Evolutionary conservation across 1,140 invertebrate genomes (phyloP), one percentile per base, ranked within the genome.

Genomic region (Drosophila orena): DNA sequence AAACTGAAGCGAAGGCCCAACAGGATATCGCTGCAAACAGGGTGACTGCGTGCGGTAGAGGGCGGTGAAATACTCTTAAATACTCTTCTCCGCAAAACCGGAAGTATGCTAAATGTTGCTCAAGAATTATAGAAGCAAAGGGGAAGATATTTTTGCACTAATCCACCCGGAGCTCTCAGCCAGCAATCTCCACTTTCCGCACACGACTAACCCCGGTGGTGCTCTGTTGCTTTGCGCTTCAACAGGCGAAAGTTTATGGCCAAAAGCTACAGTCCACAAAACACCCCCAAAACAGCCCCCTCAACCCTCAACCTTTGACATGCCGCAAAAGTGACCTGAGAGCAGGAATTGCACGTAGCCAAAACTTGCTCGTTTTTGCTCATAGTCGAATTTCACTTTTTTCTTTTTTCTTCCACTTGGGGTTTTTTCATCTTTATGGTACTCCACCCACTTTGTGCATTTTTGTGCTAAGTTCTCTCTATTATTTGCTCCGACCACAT

Each of bases 401-500:
- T 58, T 75, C 42, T 59, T 60, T 56, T 66, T 57, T 47, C 40
- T 70, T 62, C 34, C 34, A 37, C 37, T 30, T 40, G 40, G 7
- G 12, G 54, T 42, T 11, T 14, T 72, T 11, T 35, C 30, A 35
- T 47, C 24, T 58, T 65, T 44, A 49, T 74, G 22, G 12, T 42
- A 43, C 56, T 37, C 44, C 46, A 43, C 20, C 37, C 34, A 24
- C 71, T 89, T 84, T 89, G 84, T 84, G 71, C 68, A 83, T 81
- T 88, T 74, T 60, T 79, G 58, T 88, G 58, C 56, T 73, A 53
- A 46, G 47, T 68, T 57, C 79, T 89, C 79, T 89, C 86, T 89
- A 89, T 89, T 89, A 89, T 89, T 89, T 89, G 79, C 72, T 70
- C 77, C 69, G 79, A 71, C 66, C 77, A 84, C 72, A 90, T 89